These are phyloP conservation scores for Gibbula magus DNA, from an alignment of 2,888 invertebrate genomes.

Conservation along the genomic window DNA sequence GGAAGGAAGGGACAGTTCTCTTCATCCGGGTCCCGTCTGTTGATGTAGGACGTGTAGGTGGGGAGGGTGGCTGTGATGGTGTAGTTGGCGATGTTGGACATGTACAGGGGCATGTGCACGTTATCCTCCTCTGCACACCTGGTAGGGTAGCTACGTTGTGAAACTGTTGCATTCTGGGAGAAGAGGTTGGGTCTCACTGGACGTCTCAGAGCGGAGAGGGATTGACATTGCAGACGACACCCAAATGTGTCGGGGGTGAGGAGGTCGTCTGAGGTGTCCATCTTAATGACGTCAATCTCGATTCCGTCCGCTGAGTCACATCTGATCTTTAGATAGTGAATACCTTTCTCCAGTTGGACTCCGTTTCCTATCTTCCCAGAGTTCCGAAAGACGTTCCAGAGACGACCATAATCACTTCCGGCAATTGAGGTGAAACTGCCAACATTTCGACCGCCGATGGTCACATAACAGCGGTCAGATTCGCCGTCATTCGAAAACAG, in stretches of 20 bases:
- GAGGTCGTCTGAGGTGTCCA: slow-evolving; percentile 38
- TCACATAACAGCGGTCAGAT: slow-evolving; percentile 16
- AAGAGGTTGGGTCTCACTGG: neutral
- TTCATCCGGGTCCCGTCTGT: slow-evolving; percentile 45
- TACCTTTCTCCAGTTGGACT: slow-evolving; percentile 3
- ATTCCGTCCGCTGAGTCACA: slow-evolving; percentile 43
- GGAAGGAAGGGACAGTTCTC: slow-evolving; percentile 40
- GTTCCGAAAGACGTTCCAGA: slow-evolving; percentile 35
- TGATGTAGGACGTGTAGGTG: slow-evolving; percentile 49
- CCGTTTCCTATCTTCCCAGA: slow-evolving; percentile 4
- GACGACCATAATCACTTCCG: slow-evolving; percentile 2
- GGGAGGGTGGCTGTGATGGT: slow-evolving; percentile 52
- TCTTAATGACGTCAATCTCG: slow-evolving; percentile 50
- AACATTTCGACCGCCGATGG: slow-evolving; percentile 12
- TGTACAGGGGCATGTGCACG: slow-evolving; percentile 55
- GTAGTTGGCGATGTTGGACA: slow-evolving; percentile 40
- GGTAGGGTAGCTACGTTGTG: slow-evolving; percentile 47
- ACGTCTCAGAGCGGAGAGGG: neutral
- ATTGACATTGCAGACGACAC: slow-evolving; percentile 49
- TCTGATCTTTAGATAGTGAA: slow-evolving; percentile 9
- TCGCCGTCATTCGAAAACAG: slow-evolving; percentile 37
- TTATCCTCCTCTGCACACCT: slow-evolving; percentile 61
- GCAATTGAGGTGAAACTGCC: slow-evolving; percentile 28
- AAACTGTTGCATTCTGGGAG: slow-evolving; percentile 25
- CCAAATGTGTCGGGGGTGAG: slow-evolving; percentile 41